Evolutionary conservation across 2,797 vertebrate species (phyloP), one percentile per base, ranked within the genome.

Genomic region (Loriculus beryllinus): DNA sequence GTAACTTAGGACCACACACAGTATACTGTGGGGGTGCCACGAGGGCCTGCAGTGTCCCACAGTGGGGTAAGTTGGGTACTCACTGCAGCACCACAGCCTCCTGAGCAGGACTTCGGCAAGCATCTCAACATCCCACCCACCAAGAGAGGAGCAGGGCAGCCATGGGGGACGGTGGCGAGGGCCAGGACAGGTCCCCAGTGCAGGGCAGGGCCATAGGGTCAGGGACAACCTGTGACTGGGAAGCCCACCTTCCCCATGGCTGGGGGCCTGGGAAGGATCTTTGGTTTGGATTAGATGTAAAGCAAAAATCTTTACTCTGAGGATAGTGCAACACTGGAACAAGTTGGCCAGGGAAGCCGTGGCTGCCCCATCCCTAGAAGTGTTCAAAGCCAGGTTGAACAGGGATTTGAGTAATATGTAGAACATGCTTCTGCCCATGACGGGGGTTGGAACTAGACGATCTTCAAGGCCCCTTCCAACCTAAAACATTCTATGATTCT

Each of bases 11-110:
- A 54, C 16, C 3, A 7, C 42, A 48, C 60, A 3, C 10, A 19
- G 9, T 19, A 11, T 21, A 1, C 21, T 43, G 10, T 18, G n/a
- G 21, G n/a, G 19, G 19, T 57, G 37, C 56, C 9, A 5, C 0
- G 0, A 63, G 13, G 14, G 9, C 43, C 4, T 14, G 25, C 49
- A 63, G 43, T 68, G 31, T 16, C 33, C n/a, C 0, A 0, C 29
- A 22, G 15, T 2, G 20, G 8, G 6, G 3, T 12, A 12, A 28
- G 14, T 20, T 28, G 29, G 19, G 20, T 20, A 43, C 42, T 28
- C 7, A 5, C 31, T n/a, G 35, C 43, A 35, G 21, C 59, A 35
- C 18, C 17, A 12, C 4, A n/a, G 40, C 35, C 35, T 59, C 47
- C 35, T 28, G 62, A 23, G 18, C 35, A 52, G 28, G 42, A 65